Evolutionary conservation across 2,113 vertebrate species (phyloP), one percentile per base, ranked within the genome.

Genomic region (Phocoena sinus): DNA sequence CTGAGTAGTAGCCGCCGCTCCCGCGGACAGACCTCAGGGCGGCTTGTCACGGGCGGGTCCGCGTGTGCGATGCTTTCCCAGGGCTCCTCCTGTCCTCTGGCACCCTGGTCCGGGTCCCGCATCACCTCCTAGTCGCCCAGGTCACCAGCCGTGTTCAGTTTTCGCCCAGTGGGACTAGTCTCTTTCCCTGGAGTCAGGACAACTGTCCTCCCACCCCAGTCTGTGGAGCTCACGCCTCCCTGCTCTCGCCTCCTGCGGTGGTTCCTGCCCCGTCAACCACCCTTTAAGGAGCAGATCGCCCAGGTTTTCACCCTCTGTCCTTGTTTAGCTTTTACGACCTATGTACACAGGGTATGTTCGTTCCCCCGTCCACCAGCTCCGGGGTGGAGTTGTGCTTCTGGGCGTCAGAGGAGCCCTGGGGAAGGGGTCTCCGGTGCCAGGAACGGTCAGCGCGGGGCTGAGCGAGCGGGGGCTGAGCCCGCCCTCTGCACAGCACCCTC

Each of bases 51-150:
- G 18, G 36, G n/a, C 0, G 2, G 2, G 8, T 8, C 23, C 28
- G 5, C 1, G 0, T 36, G 8, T 5, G 38, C 0, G 1, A 25
- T 5, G 1, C 80, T 60, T 25, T 33, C 73, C 23, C 5, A 5
- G 0, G 33, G 7, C 33, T 1, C 33, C 6, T 20, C 38, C 38
- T 4, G 31, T 6, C 5, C 18, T 20, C 12, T 6, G 4, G 76
- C 76, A 36, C 50, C 50, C 28, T 31, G 26, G 28, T 65, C 50
- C 50, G 0, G 11, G 50, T 56, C 76, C 76, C 13, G 33, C 50
- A 8, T 79, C 76, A 36, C 33, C 76, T 14, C 77, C 71, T 0
- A 2, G 2, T 18, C 0, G 14, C 25, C 38, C 11, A 2, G 2
- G 7, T 50, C 28, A 18, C 68, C 68, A 60, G 36, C 21, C 18